Percentiles rank a stretch among this genome's conserved stretches.
phyloP scores from a whole-genome alignment of 1,140 invertebrate species.

The Platorchestia sp. region DNA sequence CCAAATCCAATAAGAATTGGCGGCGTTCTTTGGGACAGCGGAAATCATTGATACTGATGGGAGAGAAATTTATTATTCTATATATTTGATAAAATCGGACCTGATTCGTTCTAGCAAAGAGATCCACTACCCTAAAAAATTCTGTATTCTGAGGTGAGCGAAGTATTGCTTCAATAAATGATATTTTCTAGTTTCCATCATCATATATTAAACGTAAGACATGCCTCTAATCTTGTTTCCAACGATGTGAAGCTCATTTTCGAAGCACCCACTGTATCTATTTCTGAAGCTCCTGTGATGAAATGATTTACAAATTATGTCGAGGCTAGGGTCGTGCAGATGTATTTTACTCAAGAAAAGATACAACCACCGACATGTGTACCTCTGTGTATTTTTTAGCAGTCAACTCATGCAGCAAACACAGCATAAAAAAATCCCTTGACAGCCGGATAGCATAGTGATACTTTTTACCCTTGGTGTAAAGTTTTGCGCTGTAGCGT shows the following conservation, averaged over 20 bases:
- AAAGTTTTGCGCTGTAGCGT: no score
- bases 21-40: not conserved
- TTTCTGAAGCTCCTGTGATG: not conserved
- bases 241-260: not conserved
- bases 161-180: not conserved
- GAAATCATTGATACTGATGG: constrained; percentile 43
- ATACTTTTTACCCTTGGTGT: no score
- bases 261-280: no score
- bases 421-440: not conserved
- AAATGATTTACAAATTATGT: not conserved
- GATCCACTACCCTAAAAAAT: not conserved
- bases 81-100: not conserved
- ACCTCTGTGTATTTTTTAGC: not conserved
- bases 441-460: no score
- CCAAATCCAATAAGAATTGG: constrained; percentile 31
- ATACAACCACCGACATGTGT: not conserved
- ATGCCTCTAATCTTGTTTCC: not conserved
- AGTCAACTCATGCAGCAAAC: not conserved
- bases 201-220: not conserved
- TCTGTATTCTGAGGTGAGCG: not conserved
- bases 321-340: not conserved
- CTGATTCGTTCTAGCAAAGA: not conserved
- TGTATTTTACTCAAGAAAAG: not conserved
- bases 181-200: not conserved
- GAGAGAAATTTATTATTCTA: constrained; percentile 3